A percentile compares a stretch with the other conserved stretches of the same genome.
phyloP scores from a whole-genome alignment of 1,140 invertebrate species.

The Diachasmimorpha longicaudata region DNA sequence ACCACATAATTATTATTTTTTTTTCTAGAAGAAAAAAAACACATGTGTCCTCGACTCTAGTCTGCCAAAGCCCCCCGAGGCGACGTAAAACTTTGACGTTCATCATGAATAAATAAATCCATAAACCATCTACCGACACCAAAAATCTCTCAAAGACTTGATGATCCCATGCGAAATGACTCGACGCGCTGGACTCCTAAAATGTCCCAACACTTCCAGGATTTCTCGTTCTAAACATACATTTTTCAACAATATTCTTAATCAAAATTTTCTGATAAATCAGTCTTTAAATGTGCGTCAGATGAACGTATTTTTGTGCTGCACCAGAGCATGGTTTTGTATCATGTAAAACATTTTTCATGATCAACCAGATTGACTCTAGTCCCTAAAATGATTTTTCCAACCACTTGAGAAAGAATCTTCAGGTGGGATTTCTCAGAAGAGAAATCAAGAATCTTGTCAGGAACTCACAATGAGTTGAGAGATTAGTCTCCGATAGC shows the following conservation, averaged over 20 bases:
- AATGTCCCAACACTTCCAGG: not conserved
- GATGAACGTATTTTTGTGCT: not conserved
- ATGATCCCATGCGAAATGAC: not conserved
- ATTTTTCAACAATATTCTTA: not conserved
- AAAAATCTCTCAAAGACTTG: not conserved
- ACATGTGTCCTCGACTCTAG: constrained; percentile 9
- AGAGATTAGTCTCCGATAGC: constrained; percentile 28
- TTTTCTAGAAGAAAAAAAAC: not conserved
- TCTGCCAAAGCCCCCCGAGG: not conserved
- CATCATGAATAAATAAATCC: not conserved
- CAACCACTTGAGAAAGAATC: not conserved
- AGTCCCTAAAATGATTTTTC: not conserved
- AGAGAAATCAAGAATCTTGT: constrained; percentile 20
- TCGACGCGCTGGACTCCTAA: not conserved
- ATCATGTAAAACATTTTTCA: not conserved
- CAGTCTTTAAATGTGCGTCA: not conserved
- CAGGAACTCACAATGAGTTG: constrained; percentile 3
- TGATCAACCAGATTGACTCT: not conserved
- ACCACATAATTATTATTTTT: not conserved
- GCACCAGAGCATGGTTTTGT: not conserved
- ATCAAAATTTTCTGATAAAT: not conserved
- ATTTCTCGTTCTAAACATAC: not conserved
- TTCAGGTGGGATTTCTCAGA: not conserved
- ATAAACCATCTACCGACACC: not conserved
- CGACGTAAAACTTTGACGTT: not conserved